phyloP scores from a whole-genome alignment of 1,140 invertebrate genomes.

The Hycleus phaleratus region DNA sequence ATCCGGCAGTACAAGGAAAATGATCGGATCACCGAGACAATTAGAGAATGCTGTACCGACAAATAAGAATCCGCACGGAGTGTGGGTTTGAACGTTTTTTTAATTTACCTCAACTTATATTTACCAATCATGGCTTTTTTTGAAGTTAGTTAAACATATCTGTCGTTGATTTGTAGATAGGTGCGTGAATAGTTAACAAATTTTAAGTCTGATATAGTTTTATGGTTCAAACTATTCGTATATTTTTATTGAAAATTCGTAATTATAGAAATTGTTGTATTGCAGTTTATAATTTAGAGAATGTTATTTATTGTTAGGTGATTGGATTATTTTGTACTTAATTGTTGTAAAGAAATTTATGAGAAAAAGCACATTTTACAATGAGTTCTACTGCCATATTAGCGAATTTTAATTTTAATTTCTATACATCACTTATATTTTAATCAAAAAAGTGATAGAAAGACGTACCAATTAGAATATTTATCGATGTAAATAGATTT shows the following conservation, averaged over 20 bases:
- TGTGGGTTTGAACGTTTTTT: constrained; percentile 70
- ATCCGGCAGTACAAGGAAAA: constrained; percentile 77
- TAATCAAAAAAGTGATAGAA: too few species aligned
- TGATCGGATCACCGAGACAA: constrained; percentile 84
- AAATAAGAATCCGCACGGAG: constrained; percentile 91
- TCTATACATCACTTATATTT: too few species aligned
- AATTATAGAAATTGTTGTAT: too few species aligned
- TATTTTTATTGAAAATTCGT: too few species aligned
- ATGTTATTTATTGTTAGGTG: constrained; percentile 27
- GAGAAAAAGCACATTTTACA: constrained; percentile 5
- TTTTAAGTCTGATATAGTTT: too few species aligned
- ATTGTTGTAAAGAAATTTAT: constrained; percentile 6
- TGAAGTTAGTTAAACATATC: too few species aligned
- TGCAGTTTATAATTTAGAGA: constrained; percentile 1
- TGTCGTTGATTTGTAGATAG: too few species aligned
- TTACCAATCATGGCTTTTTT: too few species aligned
- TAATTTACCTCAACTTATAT: not conserved
- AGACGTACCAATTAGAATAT: too few species aligned
- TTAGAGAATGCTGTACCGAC: constrained; percentile 88
- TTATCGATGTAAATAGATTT: too few species aligned
- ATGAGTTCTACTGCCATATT: constrained; percentile 20
- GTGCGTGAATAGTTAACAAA: too few species aligned
- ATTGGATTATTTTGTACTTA: constrained; percentile 16
- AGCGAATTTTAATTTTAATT: not conserved
- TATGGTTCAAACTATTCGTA: too few species aligned